Evolutionary conservation across 2,113 vertebrate genomes (phyloP).

Genomic region (Cercocebus atys): DNA sequence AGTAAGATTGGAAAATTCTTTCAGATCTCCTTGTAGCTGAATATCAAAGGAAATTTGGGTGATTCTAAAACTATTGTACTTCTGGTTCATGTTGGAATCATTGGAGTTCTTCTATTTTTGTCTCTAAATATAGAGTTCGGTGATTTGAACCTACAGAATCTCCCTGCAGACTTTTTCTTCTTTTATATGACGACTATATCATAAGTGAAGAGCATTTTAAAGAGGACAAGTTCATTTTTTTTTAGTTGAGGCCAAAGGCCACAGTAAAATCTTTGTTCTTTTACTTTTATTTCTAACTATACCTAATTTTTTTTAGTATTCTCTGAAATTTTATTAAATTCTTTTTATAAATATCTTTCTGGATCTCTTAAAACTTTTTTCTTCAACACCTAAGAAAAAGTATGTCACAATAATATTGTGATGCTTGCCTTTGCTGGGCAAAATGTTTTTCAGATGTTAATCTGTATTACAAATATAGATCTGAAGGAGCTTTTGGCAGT

Average conservation of each 20-base stretch:
- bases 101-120: constrained; percentile 68
- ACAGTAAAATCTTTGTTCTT: background rate
- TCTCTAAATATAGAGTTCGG: constrained; percentile 75
- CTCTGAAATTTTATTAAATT: background rate
- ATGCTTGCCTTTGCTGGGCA: constrained; percentile 23
- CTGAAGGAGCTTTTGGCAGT: background rate
- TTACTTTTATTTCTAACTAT: background rate
- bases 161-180: constrained; percentile 66
- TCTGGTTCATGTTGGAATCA: constrained; percentile 71
- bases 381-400: background rate
- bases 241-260: background rate
- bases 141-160: constrained; percentile 63
- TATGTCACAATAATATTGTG: background rate
- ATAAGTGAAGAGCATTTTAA: background rate
- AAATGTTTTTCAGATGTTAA: background rate
- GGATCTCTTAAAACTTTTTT: background rate
- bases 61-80: constrained; percentile 80
- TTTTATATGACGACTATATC: constrained; percentile 16
- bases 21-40: constrained; percentile 73
- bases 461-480: background rate
- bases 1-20: constrained; percentile 79
- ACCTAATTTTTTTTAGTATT: background rate
- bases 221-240: background rate
- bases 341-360: background rate
- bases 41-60: constrained; percentile 81